A percentile compares a stretch with the other conserved stretches of the same genome.
Conservation (phyloP, 2,888 invertebrate species). For the Plebejus argus region DNA sequence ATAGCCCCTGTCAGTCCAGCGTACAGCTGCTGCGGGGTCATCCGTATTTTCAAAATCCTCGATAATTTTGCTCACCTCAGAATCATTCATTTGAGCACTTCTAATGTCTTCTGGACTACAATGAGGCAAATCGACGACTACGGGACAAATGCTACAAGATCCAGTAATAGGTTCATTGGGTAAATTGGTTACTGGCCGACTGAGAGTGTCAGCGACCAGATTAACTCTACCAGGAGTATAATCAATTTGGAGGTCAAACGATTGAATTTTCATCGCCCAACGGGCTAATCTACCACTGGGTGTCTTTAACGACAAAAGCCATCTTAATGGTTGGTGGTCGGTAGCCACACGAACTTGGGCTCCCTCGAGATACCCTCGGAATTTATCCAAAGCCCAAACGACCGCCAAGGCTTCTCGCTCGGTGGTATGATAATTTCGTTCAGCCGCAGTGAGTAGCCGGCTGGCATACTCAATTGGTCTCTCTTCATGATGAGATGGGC, state of each 20-base stretch:
- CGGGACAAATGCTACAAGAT: slow-evolving; percentile 30
- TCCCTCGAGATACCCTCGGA: slow-evolving; percentile 9
- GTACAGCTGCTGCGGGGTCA: too few relatives aligned
- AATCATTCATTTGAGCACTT: slow-evolving; percentile 17
- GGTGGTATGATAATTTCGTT: neutral
- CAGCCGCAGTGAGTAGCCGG: neutral
- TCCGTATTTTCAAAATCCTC: too few relatives aligned
- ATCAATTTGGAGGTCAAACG: slow-evolving; percentile 11
- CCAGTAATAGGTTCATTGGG: neutral
- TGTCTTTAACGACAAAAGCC: slow-evolving; percentile 60
- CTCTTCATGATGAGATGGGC: neutral
- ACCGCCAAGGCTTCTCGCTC: neutral
- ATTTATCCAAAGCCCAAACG: neutral
- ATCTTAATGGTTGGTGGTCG: slow-evolving; percentile 63
- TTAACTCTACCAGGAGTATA: slow-evolving; percentile 55
- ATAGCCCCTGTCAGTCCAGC: too few relatives aligned
- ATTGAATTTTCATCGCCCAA: slow-evolving; percentile 57
- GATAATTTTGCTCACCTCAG: too few relatives aligned
- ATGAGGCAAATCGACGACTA: slow-evolving; percentile 25
- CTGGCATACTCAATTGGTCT: neutral
- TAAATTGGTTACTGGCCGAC: slow-evolving; percentile 31
- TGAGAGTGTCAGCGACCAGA: slow-evolving; percentile 55
- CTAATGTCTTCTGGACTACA: slow-evolving; percentile 14
- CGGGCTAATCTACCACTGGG: slow-evolving; percentile 51
- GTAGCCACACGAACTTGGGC: neutral